These are phyloP conservation scores for Erynnis tages DNA, from an alignment of 2,888 invertebrate species.

Conservation along the genomic window DNA sequence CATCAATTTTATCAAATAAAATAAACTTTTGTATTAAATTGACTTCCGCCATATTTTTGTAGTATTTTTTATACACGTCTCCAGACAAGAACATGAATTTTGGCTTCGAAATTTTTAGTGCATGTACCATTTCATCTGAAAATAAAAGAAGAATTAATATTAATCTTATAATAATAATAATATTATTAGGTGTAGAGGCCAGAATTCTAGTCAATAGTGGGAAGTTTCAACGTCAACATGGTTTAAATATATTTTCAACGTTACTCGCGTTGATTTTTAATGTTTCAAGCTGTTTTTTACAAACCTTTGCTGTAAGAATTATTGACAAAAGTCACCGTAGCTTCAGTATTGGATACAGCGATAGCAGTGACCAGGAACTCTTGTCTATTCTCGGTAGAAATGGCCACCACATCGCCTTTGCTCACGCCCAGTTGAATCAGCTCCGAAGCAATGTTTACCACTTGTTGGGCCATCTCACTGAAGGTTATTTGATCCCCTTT, in stretches of 20 bases:
- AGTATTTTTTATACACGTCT: conserved; percentile 43
- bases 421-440: conserved; percentile 42
- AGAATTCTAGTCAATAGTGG: no score
- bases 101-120: conserved; percentile 54
- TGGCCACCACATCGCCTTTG: conserved; percentile 46
- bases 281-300: conserved; percentile 33
- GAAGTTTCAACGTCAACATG: no score
- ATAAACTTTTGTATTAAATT: conserved; percentile 42
- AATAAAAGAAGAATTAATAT: conserved; percentile 28
- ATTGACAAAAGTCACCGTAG: conserved; percentile 46
- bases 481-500: conserved; percentile 46
- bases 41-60: conserved; percentile 39
- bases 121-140: conserved; percentile 58
- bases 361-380: conserved; percentile 46
- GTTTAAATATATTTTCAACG: no score
- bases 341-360: conserved; percentile 49
- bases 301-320: conserved; percentile 51
- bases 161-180: no score
- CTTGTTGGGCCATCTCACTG: conserved; percentile 43
- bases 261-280: no score
- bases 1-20: conserved; percentile 42
- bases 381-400: conserved; percentile 53
- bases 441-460: conserved; percentile 45
- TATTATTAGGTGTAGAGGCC: no score
- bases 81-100: conserved; percentile 57